phyloP scores from a whole-genome alignment of 2,113 vertebrate genomes.

The Symphodus melops region DNA sequence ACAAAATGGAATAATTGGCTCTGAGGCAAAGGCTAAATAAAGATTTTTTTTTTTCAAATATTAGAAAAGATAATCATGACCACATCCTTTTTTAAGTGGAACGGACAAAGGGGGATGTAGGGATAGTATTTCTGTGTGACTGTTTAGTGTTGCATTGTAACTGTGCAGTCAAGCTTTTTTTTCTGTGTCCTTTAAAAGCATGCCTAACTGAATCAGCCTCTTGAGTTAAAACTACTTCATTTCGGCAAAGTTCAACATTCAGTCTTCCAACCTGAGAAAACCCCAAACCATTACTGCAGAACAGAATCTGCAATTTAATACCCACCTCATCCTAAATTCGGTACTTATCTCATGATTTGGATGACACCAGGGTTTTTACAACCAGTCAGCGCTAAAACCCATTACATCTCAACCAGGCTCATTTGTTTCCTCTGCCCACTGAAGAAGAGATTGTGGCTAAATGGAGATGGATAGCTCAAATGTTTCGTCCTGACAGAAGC shows the following conservation, averaged over 20 bases:
- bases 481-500: slow-evolving; percentile 41
- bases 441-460: slow-evolving; percentile 49
- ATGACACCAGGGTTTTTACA: slow-evolving; percentile 33
- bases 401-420: slow-evolving; percentile 53
- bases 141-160: not conserved
- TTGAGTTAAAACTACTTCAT: slow-evolving; percentile 15
- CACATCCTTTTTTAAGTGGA: not conserved
- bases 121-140: not conserved
- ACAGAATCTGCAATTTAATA: slow-evolving; percentile 31
- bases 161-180: slow-evolving; percentile 15
- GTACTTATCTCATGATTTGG: slow-evolving; percentile 49
- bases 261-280: slow-evolving; percentile 20
- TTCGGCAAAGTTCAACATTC: slow-evolving; percentile 6
- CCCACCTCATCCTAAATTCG: slow-evolving; percentile 45
- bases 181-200: not conserved
- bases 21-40: slow-evolving; percentile 49
- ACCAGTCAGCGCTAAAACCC: slow-evolving; percentile 40
- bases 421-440: slow-evolving; percentile 61
- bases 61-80: slow-evolving; percentile 19
- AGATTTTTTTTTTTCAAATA: not conserved
- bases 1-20: slow-evolving; percentile 59
- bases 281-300: slow-evolving; percentile 21
- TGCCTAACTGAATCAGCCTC: slow-evolving; percentile 37
- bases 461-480: slow-evolving; percentile 68
- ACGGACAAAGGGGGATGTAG: not conserved